Evolutionary conservation across 1,140 invertebrate species (phyloP).

Genomic region (Apis cerana): DNA sequence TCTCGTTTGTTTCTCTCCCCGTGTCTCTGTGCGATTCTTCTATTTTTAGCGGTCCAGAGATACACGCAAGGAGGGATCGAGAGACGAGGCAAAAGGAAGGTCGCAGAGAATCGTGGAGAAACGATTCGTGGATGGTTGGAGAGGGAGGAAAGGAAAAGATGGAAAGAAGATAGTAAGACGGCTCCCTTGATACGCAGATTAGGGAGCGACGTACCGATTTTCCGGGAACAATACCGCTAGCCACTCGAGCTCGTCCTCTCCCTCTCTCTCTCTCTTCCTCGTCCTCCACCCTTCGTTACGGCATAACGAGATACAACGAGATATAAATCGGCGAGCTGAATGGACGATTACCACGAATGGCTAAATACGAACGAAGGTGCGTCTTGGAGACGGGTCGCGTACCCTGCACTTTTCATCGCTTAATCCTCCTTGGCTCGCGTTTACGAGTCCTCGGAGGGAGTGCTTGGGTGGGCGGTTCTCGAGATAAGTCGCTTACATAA

Average conservation of each 20-base stretch:
- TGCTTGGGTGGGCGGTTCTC: no score
- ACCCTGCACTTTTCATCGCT: constrained; percentile 22
- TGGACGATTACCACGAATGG: constrained; percentile 48
- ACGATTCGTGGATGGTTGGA: background rate
- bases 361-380: constrained; percentile 43
- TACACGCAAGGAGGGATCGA: background rate
- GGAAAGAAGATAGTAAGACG: constrained; percentile 51
- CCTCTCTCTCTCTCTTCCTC: background rate
- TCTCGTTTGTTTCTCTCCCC: constrained; percentile 65
- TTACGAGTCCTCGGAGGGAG: constrained; percentile 26
- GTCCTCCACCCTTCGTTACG: background rate
- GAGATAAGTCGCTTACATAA: constrained; percentile 36
- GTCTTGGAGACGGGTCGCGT: constrained; percentile 2
- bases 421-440: constrained; percentile 3
- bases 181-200: constrained; percentile 62
- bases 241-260: background rate
- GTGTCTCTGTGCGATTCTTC: constrained; percentile 40
- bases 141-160: background rate
- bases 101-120: background rate
- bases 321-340: constrained; percentile 55
- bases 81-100: background rate
- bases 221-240: background rate
- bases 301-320: constrained; percentile 36
- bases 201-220: constrained; percentile 55
- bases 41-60: background rate